Evolutionary conservation across 2,888 invertebrate species (phyloP), one percentile per base, ranked within the genome.

Genomic region (Ichneumon xanthorius): DNA sequence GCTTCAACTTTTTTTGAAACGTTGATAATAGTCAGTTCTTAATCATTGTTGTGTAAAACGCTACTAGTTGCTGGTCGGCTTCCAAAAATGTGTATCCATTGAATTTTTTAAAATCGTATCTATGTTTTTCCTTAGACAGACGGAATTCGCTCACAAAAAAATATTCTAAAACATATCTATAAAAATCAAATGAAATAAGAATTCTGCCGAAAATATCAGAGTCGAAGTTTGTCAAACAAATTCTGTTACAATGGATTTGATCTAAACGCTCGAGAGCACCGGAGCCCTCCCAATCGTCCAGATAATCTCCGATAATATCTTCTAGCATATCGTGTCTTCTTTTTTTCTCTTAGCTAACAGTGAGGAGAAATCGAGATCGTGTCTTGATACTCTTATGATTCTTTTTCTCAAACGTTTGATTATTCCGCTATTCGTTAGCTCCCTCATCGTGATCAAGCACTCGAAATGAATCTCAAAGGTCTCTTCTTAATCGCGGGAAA

Each of bases 291-390:
- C 30, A 73, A 73, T 73, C 73, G 26, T 26, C 9, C n/a, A 55
- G 72, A 58, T 73, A 61, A 72, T 72, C 75, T 33, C 19, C n/a
- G 22, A 48, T 30, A 63, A 30, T 75, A n/a, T 48, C 48, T 63
- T 48, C 48, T 48, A 30, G 11, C 63, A 26, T 19, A 19, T 40
- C 63, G 40, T 33, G 22, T 30, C 19, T 75, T 75, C 55, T 22
- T 61, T 61, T 16, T 45, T 58, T 16, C 61, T 63, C 16, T n/a
- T n/a, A 63, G 16, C n/a, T 14, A 58, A 63, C 30, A 6, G 6
- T 16, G 5, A 63, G 33, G 7, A 30, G 16, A 63, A 33, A 63
- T 33, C 16, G 37, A 22, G 55, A 72, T 33, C 40, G 22, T 9
- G 37, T 16, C 11, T 6, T 7, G 40, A 37, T 58, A 37, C 33